Evolutionary conservation across 2,888 invertebrate species (phyloP).

Genomic region (Hemithea aestivaria): DNA sequence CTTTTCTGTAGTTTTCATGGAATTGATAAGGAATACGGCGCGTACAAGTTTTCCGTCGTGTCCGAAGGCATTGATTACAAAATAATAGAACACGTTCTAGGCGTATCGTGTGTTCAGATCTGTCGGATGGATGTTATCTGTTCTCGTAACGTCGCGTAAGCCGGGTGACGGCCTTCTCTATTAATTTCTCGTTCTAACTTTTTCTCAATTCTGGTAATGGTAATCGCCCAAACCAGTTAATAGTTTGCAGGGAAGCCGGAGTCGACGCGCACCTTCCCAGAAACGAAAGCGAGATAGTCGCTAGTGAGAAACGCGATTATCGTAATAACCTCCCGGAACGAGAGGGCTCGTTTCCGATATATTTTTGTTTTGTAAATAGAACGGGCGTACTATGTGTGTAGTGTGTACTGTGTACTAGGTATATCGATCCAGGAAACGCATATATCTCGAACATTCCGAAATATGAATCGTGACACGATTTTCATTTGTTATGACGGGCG

Average conservation of each 20-base stretch:
- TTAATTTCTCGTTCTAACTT: slow-evolving; percentile 39
- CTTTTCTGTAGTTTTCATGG: too few relatives aligned
- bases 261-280: slow-evolving; percentile 48
- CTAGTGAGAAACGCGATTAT: slow-evolving; percentile 73
- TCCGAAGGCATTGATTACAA: slow-evolving; percentile 13
- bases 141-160: slow-evolving; percentile 10
- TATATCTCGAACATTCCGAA: slow-evolving; percentile 1
- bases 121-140: slow-evolving; percentile 11
- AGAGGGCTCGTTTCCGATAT: slow-evolving; percentile 55
- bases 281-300: slow-evolving; percentile 72
- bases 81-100: slow-evolving; percentile 5
- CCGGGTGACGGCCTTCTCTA: slow-evolving; percentile 8
- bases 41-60: background rate
- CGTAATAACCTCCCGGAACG: slow-evolving; percentile 72
- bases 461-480: too few relatives aligned
- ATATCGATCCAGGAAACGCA: slow-evolving; percentile 1
- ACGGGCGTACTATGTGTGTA: slow-evolving; percentile 17
- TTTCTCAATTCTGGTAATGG: slow-evolving; percentile 67
- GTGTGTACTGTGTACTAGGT: background rate
- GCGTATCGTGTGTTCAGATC: slow-evolving; percentile 4
- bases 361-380: slow-evolving; percentile 47
- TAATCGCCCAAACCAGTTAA: slow-evolving; percentile 67
- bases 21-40: too few relatives aligned
- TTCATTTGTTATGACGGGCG: too few relatives aligned
- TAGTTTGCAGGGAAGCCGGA: slow-evolving; percentile 62